Base-by-base conservation (phyloP, 2,113 vertebrate genomes). In the Xerus inauris region DNA sequence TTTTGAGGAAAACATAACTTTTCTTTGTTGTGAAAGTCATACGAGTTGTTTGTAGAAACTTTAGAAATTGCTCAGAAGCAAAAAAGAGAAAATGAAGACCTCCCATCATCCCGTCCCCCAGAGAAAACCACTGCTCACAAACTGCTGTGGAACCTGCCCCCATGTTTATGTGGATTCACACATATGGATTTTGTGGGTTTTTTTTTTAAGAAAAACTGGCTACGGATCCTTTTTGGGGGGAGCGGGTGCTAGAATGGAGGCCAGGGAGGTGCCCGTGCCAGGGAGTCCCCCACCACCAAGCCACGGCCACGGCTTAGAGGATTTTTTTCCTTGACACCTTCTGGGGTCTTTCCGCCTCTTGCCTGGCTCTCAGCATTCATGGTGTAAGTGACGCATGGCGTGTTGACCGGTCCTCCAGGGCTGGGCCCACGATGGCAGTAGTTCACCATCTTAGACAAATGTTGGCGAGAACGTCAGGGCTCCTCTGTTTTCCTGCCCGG, bases 1-100 rank as follows among this genome's bases (percentile, higher is more conserved):
- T 92, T 96, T 93, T 69, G 69, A 94, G 87, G 94, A 38, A 87
- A 87, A 82, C 84, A 83, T 51, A 93, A 75, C 54, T 80, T 94
- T 84, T 49, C 80, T 69, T 86, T 81, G 73, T 87, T 69, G 73
- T 76, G 69, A 69, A 82, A 89, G 38, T 75, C 80, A 20, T 69
- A 7, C 30, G 57, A n/a, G 54, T 95, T 90, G 59, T 91, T 92
- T 91, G 88, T 57, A 86, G 77, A 65, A 54, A 85, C 90, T 93
- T 91, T 81, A 84, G 80, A 89, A 84, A 87, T 67, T 30, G 73
- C 87, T 71, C 64, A 81, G 65, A 87, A 76, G n/a, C 49, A 65
- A 97, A 91, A 85, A 67, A 65, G 81, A 69, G 40, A 81, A 92
- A 91, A 82, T 79, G 30, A 75, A 94, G 82, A n/a, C 77, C 40